Evolutionary conservation across 2,797 vertebrate genomes (phyloP).

Genomic region (Bryconaethiops microstoma): DNA sequence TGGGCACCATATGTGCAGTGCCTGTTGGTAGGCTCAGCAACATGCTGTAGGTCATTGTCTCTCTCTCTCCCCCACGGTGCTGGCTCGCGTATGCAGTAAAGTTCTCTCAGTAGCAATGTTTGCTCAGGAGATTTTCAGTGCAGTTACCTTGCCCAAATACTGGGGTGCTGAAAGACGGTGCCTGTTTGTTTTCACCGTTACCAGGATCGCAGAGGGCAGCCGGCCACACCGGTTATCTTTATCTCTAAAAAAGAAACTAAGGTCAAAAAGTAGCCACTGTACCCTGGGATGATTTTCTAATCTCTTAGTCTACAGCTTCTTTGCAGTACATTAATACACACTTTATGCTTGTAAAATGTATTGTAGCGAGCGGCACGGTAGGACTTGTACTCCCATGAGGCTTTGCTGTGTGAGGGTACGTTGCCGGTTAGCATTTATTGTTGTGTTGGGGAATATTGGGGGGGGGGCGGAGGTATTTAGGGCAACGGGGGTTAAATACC

Average conservation of each 20-base stretch:
- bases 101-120: slow-evolving; percentile 44
- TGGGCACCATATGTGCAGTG: slow-evolving; percentile 59
- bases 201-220: slow-evolving; percentile 29
- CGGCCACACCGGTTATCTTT: slow-evolving; percentile 13
- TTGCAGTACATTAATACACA: neutral
- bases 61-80: slow-evolving; percentile 31
- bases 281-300: neutral
- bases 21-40: slow-evolving; percentile 47
- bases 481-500: too few relatives aligned
- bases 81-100: slow-evolving; percentile 20
- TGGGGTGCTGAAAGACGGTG: slow-evolving; percentile 33
- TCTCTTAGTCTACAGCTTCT: neutral
- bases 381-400: too few relatives aligned
- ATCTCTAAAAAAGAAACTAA: slow-evolving; percentile 29
- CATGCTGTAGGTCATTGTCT: slow-evolving; percentile 43
- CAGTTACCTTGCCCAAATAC: slow-evolving; percentile 36
- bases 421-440: too few relatives aligned
- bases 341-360: too few relatives aligned
- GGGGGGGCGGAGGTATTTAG: too few relatives aligned
- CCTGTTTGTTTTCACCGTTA: slow-evolving; percentile 53
- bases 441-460: too few relatives aligned
- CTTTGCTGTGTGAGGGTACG: too few relatives aligned
- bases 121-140: slow-evolving; percentile 46
- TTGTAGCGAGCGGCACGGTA: too few relatives aligned
- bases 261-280: slow-evolving; percentile 1